Evolutionary conservation across 2,888 invertebrate genomes (phyloP).

Genomic region (Ferdinandea cuprea): DNA sequence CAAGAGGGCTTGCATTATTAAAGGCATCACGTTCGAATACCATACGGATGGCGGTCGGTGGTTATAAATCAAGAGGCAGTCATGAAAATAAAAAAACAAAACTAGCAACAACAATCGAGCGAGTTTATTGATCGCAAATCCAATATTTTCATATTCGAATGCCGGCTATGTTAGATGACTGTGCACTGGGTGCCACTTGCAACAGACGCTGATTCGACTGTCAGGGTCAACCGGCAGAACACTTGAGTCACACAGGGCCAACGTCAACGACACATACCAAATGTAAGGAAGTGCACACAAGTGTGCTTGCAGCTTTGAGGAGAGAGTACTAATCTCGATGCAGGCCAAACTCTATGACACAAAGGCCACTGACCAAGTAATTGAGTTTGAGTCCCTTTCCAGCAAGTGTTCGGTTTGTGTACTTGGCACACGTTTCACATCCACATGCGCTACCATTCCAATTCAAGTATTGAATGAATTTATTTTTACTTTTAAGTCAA

Average conservation of each 20-base stretch:
- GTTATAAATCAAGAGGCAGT: conserved; percentile 34
- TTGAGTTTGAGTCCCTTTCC: not conserved
- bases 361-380: conserved; percentile 59
- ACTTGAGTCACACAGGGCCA: conserved; percentile 26
- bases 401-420: not conserved
- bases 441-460: conserved; percentile 9
- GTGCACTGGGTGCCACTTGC: conserved; percentile 12
- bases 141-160: conserved; percentile 22
- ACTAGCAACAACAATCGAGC: conserved; percentile 17
- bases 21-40: conserved; percentile 39
- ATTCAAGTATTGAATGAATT: not conserved
- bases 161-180: not conserved
- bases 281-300: conserved; percentile 19
- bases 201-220: conserved; percentile 8
- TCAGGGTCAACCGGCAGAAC: conserved; percentile 53
- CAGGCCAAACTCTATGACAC: conserved; percentile 18
- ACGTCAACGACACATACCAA: conserved; percentile 20
- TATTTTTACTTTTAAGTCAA: conserved; percentile 1
- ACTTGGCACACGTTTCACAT: not conserved
- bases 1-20: not conserved
- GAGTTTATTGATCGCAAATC: conserved; percentile 55
- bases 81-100: conserved; percentile 11
- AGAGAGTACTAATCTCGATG: conserved; percentile 12
- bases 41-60: conserved; percentile 34
- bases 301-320: conserved; percentile 2